Conservation (phyloP, 2,888 invertebrate species). For the Phrixothrix hirtus region DNA sequence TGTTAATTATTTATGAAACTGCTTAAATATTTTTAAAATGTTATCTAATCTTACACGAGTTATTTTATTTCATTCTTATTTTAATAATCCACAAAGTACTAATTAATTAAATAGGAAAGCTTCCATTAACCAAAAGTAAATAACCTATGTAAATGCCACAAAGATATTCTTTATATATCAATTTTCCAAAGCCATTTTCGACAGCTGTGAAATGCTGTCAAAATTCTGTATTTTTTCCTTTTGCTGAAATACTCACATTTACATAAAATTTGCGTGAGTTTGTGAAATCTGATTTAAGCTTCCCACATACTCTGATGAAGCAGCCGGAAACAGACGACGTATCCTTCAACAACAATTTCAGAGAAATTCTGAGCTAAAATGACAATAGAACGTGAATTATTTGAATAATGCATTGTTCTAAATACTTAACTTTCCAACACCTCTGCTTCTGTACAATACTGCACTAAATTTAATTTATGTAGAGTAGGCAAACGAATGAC, state of each 20-base stretch:
- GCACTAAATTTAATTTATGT: background rate
- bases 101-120: no score
- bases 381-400: conserved; percentile 12
- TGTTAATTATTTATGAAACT: no score
- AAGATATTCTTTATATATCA: no score
- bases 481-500: background rate
- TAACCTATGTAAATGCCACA: no score
- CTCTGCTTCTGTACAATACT: background rate
- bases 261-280: conserved; percentile 23
- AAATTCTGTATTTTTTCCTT: conserved; percentile 4
- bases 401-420: conserved; percentile 7
- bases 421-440: background rate
- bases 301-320: conserved; percentile 24
- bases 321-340: conserved; percentile 19
- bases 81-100: no score
- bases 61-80: no score
- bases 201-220: background rate
- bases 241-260: conserved; percentile 10
- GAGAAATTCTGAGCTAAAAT: conserved; percentile 10
- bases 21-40: no score
- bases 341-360: conserved; percentile 10
- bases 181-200: no score
- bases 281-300: conserved; percentile 19
- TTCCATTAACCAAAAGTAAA: no score
- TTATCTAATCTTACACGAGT: no score